phyloP scores from a whole-genome alignment of 2,113 vertebrate species.

The Heptranchias perlo region DNA sequence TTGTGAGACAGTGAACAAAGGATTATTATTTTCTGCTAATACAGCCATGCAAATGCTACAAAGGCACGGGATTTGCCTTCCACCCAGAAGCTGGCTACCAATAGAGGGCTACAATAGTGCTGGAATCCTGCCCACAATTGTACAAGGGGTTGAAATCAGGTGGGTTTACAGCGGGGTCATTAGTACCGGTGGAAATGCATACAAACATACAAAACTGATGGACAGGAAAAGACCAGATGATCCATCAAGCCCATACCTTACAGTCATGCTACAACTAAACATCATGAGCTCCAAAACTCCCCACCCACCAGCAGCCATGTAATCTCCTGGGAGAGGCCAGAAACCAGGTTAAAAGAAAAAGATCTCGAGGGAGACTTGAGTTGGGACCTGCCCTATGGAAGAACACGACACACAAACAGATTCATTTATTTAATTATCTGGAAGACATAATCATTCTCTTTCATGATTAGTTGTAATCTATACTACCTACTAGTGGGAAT shows the following conservation, averaged over 20 bases:
- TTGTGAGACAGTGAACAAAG: background rate
- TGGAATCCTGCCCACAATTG: background rate
- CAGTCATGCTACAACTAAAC: no score
- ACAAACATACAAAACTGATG: background rate
- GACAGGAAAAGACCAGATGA: background rate
- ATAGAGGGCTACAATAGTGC: background rate
- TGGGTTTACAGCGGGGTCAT: no score
- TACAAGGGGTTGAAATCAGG: no score
- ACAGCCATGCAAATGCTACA: background rate
- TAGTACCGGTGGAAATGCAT: background rate
- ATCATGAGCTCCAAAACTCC: no score
- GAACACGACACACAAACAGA: background rate
- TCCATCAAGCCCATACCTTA: background rate
- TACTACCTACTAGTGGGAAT: background rate
- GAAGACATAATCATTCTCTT: background rate
- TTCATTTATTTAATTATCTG: background rate
- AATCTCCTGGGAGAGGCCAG: no score
- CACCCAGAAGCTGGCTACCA: background rate
- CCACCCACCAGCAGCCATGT: no score
- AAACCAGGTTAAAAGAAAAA: no score
- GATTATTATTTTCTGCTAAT: background rate
- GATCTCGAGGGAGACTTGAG: background rate
- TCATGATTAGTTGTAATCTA: background rate
- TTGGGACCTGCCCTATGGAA: background rate
- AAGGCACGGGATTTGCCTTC: background rate